Evolutionary conservation across 2,797 vertebrate genomes (phyloP).

Genomic region (Urocyon cinereoargenteus): DNA sequence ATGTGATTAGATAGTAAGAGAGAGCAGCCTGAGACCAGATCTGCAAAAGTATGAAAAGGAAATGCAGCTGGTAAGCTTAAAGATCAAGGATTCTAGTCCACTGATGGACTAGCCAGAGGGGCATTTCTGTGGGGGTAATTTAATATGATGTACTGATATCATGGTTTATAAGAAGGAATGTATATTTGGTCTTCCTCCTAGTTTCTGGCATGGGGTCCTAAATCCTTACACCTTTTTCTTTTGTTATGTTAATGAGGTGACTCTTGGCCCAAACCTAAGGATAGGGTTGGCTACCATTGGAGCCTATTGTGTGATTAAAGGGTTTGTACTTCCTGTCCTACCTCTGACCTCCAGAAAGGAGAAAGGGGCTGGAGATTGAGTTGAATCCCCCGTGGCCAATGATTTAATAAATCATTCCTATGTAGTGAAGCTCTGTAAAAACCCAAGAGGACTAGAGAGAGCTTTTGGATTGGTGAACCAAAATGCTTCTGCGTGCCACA

Average conservation of each 20-base stretch:
- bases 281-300: neutral
- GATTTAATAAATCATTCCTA: neutral
- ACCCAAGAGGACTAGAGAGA: neutral
- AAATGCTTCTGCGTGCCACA: neutral
- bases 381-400: neutral
- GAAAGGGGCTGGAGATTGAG: neutral
- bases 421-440: neutral
- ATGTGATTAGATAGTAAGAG: neutral
- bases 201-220: neutral
- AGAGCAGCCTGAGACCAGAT: neutral
- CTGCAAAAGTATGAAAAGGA: neutral
- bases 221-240: neutral
- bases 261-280: neutral
- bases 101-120: neutral
- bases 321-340: neutral
- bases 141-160: neutral
- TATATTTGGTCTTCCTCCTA: neutral
- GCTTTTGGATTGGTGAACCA: neutral
- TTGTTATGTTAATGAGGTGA: neutral
- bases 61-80: neutral
- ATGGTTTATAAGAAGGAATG: neutral
- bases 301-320: neutral
- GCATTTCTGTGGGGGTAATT: neutral
- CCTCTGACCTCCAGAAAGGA: neutral
- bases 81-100: neutral